Percentiles rank a stretch among this genome's conserved stretches.
phyloP scores from a whole-genome alignment of 2,113 vertebrate species.

The Dolichotis patagonum region DNA sequence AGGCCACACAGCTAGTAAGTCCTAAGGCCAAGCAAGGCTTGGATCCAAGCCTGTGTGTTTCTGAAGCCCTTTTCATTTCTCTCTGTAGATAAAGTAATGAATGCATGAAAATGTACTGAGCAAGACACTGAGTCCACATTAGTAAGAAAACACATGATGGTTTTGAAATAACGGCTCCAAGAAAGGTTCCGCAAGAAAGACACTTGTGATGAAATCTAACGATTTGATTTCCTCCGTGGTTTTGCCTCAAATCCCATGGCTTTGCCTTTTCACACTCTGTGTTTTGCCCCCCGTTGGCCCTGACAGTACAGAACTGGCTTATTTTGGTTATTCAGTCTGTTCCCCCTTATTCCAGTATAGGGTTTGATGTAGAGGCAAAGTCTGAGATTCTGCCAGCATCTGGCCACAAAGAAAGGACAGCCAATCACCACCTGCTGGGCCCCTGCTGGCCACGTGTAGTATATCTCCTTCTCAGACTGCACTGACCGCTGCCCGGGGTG shows the following conservation, averaged over 20 bases:
- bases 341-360: constrained; percentile 38
- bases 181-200: not conserved
- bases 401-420: constrained; percentile 39
- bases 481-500: too few relatives aligned
- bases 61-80: constrained; percentile 61
- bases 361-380: constrained; percentile 52
- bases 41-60: constrained; percentile 54
- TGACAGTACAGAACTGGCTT: not conserved
- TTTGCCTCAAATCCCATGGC: not conserved
- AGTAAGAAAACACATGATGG: not conserved
- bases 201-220: not conserved
- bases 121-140: not conserved
- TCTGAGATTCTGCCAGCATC: constrained; percentile 57
- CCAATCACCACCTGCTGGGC: constrained; percentile 52
- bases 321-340: constrained; percentile 7
- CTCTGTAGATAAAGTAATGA: constrained; percentile 38
- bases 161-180: not conserved
- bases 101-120: not conserved
- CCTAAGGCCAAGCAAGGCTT: constrained; percentile 41
- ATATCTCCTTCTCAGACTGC: not conserved
- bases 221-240: not conserved
- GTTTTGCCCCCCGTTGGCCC: not conserved
- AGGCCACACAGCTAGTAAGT: constrained; percentile 77
- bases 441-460: not conserved
- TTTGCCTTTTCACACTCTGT: not conserved